Base-by-base conservation (phyloP, 2,113 vertebrate genomes). In the Melanerpes formicivorus region DNA sequence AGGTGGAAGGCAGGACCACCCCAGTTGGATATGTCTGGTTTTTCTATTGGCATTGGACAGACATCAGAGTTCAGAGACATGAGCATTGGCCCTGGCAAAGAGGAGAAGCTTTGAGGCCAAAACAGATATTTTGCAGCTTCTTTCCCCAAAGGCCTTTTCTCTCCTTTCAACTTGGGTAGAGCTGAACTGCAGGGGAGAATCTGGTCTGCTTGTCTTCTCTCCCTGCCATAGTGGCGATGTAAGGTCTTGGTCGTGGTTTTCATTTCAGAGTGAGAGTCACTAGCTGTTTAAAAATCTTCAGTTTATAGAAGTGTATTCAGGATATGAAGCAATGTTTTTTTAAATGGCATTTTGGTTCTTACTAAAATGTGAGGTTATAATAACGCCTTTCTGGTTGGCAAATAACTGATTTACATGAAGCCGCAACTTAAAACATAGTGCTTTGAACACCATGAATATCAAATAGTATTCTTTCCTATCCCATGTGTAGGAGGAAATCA, bases 401-500 rank as follows among this genome's bases (percentile, higher is more conserved):
- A 95, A 89, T 90, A 89, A 79, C 42, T 80, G 76, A 70, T 84
- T 66, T 84, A 74, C 80, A 82, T 55, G 60, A 89, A 92, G 67
- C 34, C 32, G 13, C 52, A 94, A 60, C 58, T 82, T 93, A 80
- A 94, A 95, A 52, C 32, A 18, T 50, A 56, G 64, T 37, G 9
- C 60, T 90, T 76, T 32, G 56, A 94, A 80, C 32, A 67, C 64
- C 17, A 2, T 40, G 75, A 90, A 90, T 91, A 71, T 32, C 48
- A 90, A 93, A 93, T 80, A 72, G 25, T 90, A 60, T 90, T 59
- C 67, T 80, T 93, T 92, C 84, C 71, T 87, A 62, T 82, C 34
- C 84, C 37, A 9, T n/a, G 44, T 89, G 75, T 90, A 92, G 90
- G 87, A 95, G 84, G 81, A 92, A 94, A 90, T 56, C 37, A 71